Base-by-base conservation (phyloP, 2,797 vertebrate genomes). In the Pitangus sulphuratus region DNA sequence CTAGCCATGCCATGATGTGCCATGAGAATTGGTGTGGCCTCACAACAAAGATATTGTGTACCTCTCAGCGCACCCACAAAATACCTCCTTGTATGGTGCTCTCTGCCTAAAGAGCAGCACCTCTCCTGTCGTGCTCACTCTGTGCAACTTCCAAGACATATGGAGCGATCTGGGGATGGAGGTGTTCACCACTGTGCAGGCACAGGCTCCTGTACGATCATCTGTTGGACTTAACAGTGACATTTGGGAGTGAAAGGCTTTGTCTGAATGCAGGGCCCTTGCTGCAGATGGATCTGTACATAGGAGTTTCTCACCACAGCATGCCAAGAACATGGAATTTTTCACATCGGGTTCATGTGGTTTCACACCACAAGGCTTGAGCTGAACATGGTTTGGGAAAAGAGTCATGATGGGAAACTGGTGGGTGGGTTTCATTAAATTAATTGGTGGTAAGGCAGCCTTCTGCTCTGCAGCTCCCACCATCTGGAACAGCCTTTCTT, bases 401-500 rank as follows among this genome's bases (percentile, higher is more conserved):
- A 82, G 88, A 95, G 42, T 84, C 35, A 33, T 90, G 77, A 93
- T 88, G 70, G 70, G 95, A 96, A 97, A 93, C 92, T 95, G 77
- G 93, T 81, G 94, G 89, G 91, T 95, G 95, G 76, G 62, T 94
- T 93, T 85, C 81, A 60, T 96, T 94, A 89, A 94, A 94, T 92
- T 95, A 96, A 96, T 93, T 90, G 92, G 75, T 91, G 89, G 91
- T 72, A 78, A 94, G 91, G 91, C 88, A 95, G 95, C 83, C 92
- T 96, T 95, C 95, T 97, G 95, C 86, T 96, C 88, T 86, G 87
- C 84, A 92, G 81, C 44, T 96, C 86, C 75, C 3, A 0, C 94
- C 94, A 95, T 95, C 95, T 96, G 95, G 86, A 97, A 90, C 94
- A 95, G 88, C 44, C 89, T 94, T 97, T 84, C 91, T 96, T 91